Conservation (phyloP, 1,140 invertebrate species). For the Pseudachorutes palmiensis region DNA sequence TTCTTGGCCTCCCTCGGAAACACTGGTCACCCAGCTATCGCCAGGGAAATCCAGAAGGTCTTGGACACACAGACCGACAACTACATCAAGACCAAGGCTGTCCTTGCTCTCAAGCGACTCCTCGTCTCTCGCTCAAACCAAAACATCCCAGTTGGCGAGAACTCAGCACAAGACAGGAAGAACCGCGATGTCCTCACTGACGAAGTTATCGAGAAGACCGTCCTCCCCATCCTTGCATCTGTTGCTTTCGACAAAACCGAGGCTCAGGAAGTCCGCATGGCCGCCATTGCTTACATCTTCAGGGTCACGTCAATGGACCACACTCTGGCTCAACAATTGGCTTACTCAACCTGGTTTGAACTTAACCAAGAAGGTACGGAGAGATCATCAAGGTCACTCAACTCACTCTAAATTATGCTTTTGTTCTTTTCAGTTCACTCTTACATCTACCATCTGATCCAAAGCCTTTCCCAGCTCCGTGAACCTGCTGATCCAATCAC, state of each 20-base stretch:
- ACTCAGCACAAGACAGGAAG: constrained; percentile 17
- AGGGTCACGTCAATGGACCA: constrained; percentile 30
- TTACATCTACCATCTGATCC: constrained; percentile 35
- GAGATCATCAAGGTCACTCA: neutral
- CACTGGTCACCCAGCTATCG: constrained; percentile 32
- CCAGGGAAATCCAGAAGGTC: constrained; percentile 33
- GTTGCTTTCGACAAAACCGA: constrained; percentile 38
- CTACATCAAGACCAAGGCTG: constrained; percentile 32
- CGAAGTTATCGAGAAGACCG: constrained; percentile 33
- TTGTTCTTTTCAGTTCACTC: constrained; percentile 21
- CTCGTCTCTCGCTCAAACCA: constrained; percentile 21
- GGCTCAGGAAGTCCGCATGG: constrained; percentile 34
- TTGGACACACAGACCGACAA: constrained; percentile 29
- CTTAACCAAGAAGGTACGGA: constrained; percentile 23
- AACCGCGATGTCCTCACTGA: constrained; percentile 24
- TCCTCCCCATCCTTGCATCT: constrained; percentile 36
- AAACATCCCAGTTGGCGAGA: constrained; percentile 5
- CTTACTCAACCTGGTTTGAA: constrained; percentile 37
- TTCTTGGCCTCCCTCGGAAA: constrained; percentile 36
- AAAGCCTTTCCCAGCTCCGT: constrained; percentile 9
- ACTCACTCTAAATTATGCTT: neutral
- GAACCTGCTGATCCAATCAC: neutral
- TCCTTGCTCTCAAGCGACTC: constrained; percentile 35
- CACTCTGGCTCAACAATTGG: constrained; percentile 37
- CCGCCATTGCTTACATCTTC: constrained; percentile 34